Evolutionary conservation across 1,140 invertebrate genomes (phyloP), one percentile per base, ranked within the genome.

Genomic region (Caenorhabditis briggsae): DNA sequence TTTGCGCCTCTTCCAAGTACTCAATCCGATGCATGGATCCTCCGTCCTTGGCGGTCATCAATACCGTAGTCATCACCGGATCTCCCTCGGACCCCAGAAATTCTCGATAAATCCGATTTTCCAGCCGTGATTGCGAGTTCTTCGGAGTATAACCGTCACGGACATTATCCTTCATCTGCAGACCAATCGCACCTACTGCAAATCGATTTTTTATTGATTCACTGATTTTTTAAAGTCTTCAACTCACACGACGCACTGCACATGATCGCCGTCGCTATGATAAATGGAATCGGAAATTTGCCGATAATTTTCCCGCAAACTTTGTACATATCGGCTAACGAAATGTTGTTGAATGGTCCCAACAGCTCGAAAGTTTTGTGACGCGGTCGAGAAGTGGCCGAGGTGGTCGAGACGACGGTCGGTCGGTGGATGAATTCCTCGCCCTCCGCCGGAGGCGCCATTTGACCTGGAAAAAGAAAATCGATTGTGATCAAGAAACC

Each of bases 91-190:
- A 88, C 0, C 61, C 85, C 61, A 91, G 74, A 74, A 90, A 90
- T 58, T 90, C 89, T 25, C 88, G 82, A n/a, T 92, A 86, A 25
- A 90, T 87, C 50, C 88, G 82, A n/a, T 89, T 91, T 82, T 90
- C 90, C 65, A 92, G 85, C 7, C 90, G 78, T 0, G 90, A 90
- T 48, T 83, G 82, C 2, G 90, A 90, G 83, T 86, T 90, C 20
- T 78, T 83, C 14, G 90, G 90, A 20, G 90, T 90, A 58, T 90
- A 90, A 3, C 88, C 88, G 50, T 89, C 88, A 3, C 88, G 61
- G 5, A 89, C 85, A 41, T 83, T 87, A 56, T 90, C 90, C 23
- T 88, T 84, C 55, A 90, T 33, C 25, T 89, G 25, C 58, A 90
- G 82, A 46, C 86, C 70, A 65, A 86, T 82, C 85, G 91, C 92